Evolutionary conservation across 2,888 invertebrate species (phyloP).

Genomic region (Zygothrica quintamaculata): DNA sequence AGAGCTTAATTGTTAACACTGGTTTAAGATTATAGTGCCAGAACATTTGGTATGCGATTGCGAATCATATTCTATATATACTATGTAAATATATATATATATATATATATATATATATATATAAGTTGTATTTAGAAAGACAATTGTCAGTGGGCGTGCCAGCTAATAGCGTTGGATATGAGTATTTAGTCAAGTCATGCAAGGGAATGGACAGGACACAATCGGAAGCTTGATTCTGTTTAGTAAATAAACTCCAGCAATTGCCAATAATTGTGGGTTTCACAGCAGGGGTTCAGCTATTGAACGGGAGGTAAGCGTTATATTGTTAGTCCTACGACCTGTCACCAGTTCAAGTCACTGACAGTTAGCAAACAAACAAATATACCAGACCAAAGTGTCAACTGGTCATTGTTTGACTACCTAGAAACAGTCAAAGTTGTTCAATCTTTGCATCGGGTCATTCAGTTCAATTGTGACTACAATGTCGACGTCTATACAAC

Average conservation of each 20-base stretch:
- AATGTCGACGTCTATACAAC: constrained; percentile 48
- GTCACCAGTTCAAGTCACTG: constrained; percentile 47
- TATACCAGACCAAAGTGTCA: constrained; percentile 49
- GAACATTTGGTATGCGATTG: background rate
- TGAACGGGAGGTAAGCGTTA: background rate
- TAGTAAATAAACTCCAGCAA: constrained; percentile 47
- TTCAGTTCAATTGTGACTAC: constrained; percentile 46
- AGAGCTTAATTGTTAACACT: background rate
- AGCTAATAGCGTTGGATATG: background rate
- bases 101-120: too few relatives aligned
- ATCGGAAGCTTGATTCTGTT: constrained; percentile 34
- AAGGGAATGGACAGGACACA: constrained; percentile 1
- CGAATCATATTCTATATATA: too few relatives aligned
- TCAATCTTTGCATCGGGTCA: constrained; percentile 41
- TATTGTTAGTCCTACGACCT: constrained; percentile 21
- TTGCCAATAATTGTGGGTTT: constrained; percentile 67
- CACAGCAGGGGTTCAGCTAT: constrained; percentile 7
- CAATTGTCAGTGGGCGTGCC: background rate
- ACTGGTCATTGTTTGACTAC: constrained; percentile 44
- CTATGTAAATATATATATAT: too few relatives aligned
- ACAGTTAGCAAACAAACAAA: constrained; percentile 66
- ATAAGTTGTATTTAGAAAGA: too few relatives aligned
- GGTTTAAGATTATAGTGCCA: background rate
- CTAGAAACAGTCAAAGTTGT: constrained; percentile 21
- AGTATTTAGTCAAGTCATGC: constrained; percentile 14